Base-by-base conservation (phyloP, 1,140 invertebrate genomes). In the Tachypleus tridentatus region DNA sequence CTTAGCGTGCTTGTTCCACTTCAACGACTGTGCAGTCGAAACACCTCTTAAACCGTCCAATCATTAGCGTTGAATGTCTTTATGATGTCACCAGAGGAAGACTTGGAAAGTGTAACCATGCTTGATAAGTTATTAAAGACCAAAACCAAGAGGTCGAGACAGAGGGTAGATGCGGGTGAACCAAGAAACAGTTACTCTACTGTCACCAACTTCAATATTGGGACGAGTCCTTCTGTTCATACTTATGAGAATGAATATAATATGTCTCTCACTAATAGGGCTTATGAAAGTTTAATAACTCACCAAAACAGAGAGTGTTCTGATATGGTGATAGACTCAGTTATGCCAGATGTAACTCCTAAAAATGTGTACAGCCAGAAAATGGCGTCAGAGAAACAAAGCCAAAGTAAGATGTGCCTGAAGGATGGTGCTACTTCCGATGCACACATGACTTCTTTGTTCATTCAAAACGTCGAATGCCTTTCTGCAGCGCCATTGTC, bases 121-220 rank as follows among this genome's bases (percentile, higher is more conserved):
- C 48, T 60, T 50, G 58, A 57, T 61, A 65, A 47, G 53, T 51
- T 49, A 86, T 89, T 49, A 80, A 82, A 88, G 82, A 88, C 89
- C 84, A 92, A 91, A 84, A 29, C 29, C 29, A 29, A 29, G 29
- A 0, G 29, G 29, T 29, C 29, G 29, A 29, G 29, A 29, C 29
- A 29, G 29, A 29, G 29, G 29, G 29, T 29, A 29, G 80, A 93
- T 86, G 89, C 89, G 82, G 89, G 89, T 75, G 89, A 92, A 83
- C 89, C 89, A 78, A 85, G 90, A 80, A 92, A 92, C 84, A 88
- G 86, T 77, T 92, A 92, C 82, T 89, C 88, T 72, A 88, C 86
- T 77, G 89, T 89, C 75, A 87, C 87, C 78, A 88, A 87, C 78
- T 87, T 87, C 76, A 63, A 61, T 58, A 88, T 87, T 80, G 84